phyloP scores from a whole-genome alignment of 2,888 invertebrate species.

The Synanthedon formicaeformis region DNA sequence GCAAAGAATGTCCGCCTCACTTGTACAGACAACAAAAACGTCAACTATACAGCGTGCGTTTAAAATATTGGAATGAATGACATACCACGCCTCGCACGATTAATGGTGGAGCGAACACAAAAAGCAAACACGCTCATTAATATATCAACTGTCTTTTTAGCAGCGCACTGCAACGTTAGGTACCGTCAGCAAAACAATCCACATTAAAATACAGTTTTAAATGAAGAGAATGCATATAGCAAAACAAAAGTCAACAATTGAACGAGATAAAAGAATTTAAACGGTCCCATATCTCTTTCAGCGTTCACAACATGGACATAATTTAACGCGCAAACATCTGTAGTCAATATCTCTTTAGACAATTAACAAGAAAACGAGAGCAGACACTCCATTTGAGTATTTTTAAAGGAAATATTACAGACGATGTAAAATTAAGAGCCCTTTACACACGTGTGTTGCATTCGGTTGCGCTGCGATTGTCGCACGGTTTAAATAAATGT shows the following conservation, averaged over 20 bases:
- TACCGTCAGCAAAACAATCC: slow-evolving; percentile 36
- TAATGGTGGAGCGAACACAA: slow-evolving; percentile 61
- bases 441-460: slow-evolving; percentile 18
- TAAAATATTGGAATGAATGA: slow-evolving; percentile 71
- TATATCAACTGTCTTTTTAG: slow-evolving; percentile 70
- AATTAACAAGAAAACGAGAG: slow-evolving; percentile 57
- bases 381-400: slow-evolving; percentile 52
- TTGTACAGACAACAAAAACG: slow-evolving; percentile 63
- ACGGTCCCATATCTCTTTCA: slow-evolving; percentile 57
- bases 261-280: slow-evolving; percentile 26
- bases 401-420: slow-evolving; percentile 55
- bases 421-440: slow-evolving; percentile 18
- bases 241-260: not conserved
- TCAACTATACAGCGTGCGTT: slow-evolving; percentile 49
- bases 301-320: slow-evolving; percentile 46
- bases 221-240: not conserved
- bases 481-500: too few relatives aligned
- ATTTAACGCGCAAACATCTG: slow-evolving; percentile 59
- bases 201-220: not conserved
- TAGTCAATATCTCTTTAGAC: slow-evolving; percentile 60
- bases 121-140: slow-evolving; percentile 68
- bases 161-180: slow-evolving; percentile 39
- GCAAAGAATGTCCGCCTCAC: slow-evolving; percentile 48
- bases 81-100: slow-evolving; percentile 67
- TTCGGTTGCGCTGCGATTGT: too few relatives aligned